Evolutionary conservation across 92 coral and sea anemone genomes (phyloP).

Genomic region (Umimayanthus kanabou): DNA sequence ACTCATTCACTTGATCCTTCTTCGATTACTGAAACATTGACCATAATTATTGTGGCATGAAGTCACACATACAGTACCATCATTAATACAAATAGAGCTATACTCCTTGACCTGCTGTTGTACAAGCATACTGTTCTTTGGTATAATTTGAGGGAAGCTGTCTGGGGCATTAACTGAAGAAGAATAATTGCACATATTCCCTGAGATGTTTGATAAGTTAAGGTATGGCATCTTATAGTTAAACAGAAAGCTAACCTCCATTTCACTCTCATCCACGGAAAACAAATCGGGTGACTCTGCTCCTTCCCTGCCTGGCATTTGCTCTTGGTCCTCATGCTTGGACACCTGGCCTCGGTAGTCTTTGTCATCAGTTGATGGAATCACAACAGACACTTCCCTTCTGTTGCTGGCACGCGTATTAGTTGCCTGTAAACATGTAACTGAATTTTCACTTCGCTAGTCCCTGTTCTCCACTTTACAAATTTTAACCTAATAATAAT

Average conservation of each 20-base stretch:
- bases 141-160: too few relatives aligned
- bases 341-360: background rate
- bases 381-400: background rate
- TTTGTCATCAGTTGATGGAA: conserved; percentile 17
- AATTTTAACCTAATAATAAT: too few relatives aligned
- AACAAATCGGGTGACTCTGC: conserved; percentile 28
- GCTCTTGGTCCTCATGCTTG: background rate
- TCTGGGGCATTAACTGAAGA: background rate
- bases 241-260: background rate
- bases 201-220: background rate
- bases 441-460: background rate
- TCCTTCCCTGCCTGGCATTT: background rate
- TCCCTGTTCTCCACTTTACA: too few relatives aligned
- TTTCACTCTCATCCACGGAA: conserved; percentile 2
- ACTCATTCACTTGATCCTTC: too few relatives aligned
- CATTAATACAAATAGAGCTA: too few relatives aligned
- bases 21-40: too few relatives aligned
- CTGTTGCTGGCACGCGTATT: background rate
- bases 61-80: too few relatives aligned
- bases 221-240: background rate
- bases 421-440: background rate
- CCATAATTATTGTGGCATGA: too few relatives aligned
- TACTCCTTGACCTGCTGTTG: too few relatives aligned
- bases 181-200: background rate
- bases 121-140: too few relatives aligned